Evolutionary conservation across 1,140 invertebrate genomes (phyloP).

Genomic region (Bombus cullumanus): DNA sequence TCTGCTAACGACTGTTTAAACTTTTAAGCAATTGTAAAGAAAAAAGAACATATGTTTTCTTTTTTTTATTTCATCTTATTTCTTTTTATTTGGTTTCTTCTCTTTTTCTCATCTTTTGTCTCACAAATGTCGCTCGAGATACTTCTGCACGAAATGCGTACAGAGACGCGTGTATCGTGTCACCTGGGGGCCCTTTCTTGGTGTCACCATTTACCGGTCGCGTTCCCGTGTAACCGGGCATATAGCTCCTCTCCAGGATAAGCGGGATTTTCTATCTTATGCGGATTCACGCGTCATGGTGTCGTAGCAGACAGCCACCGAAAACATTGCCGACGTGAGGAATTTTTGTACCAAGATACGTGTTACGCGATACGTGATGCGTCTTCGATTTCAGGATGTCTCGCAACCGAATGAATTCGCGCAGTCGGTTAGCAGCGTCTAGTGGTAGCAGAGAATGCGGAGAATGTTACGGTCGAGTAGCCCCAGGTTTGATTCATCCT

Average conservation of each 20-base stretch:
- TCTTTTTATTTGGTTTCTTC: background rate
- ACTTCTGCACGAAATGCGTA: background rate
- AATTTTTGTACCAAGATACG: background rate
- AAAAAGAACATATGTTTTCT: background rate
- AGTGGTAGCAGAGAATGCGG: background rate
- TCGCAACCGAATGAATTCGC: background rate
- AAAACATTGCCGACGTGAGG: background rate
- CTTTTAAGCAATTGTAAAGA: background rate
- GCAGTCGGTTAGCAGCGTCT: background rate
- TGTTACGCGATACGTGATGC: background rate
- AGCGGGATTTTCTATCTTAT: slow-evolving; percentile 14
- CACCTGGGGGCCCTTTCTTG: background rate
- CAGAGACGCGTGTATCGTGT: background rate
- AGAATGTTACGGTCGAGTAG: background rate
- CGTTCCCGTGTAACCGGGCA: background rate
- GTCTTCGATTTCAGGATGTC: background rate
- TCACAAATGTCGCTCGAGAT: background rate
- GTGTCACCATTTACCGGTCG: slow-evolving; percentile 13
- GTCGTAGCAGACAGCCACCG: background rate
- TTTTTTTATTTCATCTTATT: background rate
- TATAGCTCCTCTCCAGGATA: slow-evolving; percentile 5
- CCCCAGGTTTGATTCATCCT: background rate
- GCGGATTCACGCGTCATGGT: background rate
- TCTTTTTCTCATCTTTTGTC: background rate
- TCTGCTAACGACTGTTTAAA: too few relatives aligned